Conservation (phyloP, 35 echinoderm and acorn worm genomes). For the Apostichopus japonicus region DNA sequence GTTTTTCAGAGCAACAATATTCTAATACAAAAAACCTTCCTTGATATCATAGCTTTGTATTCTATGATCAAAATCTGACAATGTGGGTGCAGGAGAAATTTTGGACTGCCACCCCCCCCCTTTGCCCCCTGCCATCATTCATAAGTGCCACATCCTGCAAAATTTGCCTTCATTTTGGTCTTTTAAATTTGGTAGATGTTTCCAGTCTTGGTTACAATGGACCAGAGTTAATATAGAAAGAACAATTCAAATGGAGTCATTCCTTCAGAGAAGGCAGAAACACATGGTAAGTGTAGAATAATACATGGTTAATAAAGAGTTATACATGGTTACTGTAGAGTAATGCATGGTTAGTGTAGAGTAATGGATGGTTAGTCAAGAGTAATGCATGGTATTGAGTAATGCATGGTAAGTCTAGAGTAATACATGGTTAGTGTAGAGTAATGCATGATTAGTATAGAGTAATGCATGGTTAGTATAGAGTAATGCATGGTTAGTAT, state of each 20-base stretch:
- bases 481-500: background rate
- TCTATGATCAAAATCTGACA: no score
- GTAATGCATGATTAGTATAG: background rate
- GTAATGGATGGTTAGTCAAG: background rate
- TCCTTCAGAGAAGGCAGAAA: conserved; percentile 13
- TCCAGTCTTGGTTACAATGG: background rate
- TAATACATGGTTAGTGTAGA: background rate
- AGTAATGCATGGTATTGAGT: background rate
- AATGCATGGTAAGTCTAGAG: background rate
- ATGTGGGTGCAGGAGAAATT: no score
- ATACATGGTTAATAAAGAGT: background rate
- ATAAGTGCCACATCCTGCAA: no score
- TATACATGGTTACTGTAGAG: background rate
- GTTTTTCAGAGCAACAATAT: no score
- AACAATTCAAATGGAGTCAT: background rate
- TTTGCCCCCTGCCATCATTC: no score
- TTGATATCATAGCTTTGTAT: no score
- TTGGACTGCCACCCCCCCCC: no score
- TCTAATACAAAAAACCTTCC: no score
- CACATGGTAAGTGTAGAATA: background rate
- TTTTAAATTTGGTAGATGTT: background rate
- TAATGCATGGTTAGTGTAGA: no score
- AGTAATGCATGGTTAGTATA: background rate
- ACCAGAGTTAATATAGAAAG: background rate
- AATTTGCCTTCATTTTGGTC: no score